phyloP scores from a whole-genome alignment of 2,888 invertebrate genomes.

The Oscheius sp. region DNA sequence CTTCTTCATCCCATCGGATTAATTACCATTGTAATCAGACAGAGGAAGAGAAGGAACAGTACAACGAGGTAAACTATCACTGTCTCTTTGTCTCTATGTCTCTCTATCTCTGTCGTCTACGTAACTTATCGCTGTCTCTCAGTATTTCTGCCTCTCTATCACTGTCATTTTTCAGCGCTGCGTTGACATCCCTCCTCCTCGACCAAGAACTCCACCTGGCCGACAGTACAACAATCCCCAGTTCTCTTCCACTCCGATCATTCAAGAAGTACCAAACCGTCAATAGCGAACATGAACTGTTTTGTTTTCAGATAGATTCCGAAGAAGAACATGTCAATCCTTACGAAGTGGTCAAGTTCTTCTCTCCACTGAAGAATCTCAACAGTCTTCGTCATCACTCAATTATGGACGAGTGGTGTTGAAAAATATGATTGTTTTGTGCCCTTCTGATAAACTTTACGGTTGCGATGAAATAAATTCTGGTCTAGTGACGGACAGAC shows the following conservation, averaged over 20 bases:
- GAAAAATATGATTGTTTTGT: background rate
- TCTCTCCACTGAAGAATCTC: slow-evolving; percentile 28
- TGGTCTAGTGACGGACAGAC: too few species aligned
- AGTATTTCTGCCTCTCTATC: too few species aligned
- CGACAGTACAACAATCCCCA: background rate
- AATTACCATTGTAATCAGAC: too few species aligned
- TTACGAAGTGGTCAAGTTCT: slow-evolving; percentile 27
- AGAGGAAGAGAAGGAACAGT: too few species aligned
- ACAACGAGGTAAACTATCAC: too few species aligned
- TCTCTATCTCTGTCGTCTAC: too few species aligned
- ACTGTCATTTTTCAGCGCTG: background rate
- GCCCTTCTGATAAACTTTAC: background rate
- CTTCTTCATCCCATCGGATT: too few species aligned
- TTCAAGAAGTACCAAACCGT: background rate
- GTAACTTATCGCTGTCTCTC: too few species aligned
- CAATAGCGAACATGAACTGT: too few species aligned
- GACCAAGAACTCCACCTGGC: slow-evolving; percentile 3
- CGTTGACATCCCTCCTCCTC: slow-evolving; percentile 10
- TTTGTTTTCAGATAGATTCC: background rate
- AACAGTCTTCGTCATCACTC: slow-evolving; percentile 12
- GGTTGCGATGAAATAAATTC: too few species aligned
- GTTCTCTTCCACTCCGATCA: background rate
- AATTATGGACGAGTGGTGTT: slow-evolving; percentile 35
- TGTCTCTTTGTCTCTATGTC: background rate
- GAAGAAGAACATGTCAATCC: slow-evolving; percentile 30